Evolutionary conservation across 2,113 vertebrate genomes (phyloP), one percentile per base, ranked within the genome.

Genomic region (Aphyosemion australe): DNA sequence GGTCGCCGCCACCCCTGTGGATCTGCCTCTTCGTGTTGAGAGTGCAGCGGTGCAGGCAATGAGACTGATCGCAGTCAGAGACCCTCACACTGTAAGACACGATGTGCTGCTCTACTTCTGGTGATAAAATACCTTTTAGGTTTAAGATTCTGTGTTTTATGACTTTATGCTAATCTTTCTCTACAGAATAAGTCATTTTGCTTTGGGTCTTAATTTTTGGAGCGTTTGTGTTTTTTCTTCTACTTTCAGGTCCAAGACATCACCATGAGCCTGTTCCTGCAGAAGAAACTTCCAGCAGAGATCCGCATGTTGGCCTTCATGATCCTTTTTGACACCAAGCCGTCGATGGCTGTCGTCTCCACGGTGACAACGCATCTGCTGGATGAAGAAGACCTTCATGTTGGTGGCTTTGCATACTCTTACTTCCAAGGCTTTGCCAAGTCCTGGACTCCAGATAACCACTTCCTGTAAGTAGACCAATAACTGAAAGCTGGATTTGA

Each of bases 351-450:
- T 34, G 58, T 94, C 34, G 86, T 96, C 34, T 92, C 80, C 21
- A 84, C 80, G 0, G 66, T 96, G 47, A 91, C 94, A 3, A 80
- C 87, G 0, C 86, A 89, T 63, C 87, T 93, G 12, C 68, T 87
- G 57, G 88, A 91, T 26, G 95, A 96, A 67, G 86, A 59, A 45
- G 91, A 92, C 69, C 31, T 92, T 57, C 88, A 96, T 26, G 85
- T 97, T 45, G 74, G 87, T 53, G 95, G 93, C 54, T 95, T 95
- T 8, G 83, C 88, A 6, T 95, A 92, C 58, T 94, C 94, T 49
- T 89, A 93, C 61, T 80, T 97, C 65, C 87, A 76, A 61, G 79
- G 89, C 54, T 31, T 95, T 32, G 63, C 95, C 1, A 91, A 74
- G 74, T 93, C 92, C 79, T 80, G 14, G 0, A 75, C 93, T 37